Evolutionary conservation across 2,113 vertebrate genomes (phyloP).

Genomic region (Micromys minutus): DNA sequence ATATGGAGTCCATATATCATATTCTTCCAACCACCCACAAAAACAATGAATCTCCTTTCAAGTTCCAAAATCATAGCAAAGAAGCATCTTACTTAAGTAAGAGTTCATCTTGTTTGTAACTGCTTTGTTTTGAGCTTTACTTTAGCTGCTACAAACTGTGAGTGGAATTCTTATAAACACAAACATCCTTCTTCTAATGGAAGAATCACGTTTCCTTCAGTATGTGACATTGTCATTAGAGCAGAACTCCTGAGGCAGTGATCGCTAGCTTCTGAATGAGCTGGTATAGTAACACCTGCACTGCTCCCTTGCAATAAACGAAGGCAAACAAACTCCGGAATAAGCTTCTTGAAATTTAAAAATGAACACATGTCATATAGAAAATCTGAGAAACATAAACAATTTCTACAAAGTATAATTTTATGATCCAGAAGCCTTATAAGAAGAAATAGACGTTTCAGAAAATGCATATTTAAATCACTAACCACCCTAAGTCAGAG

Average conservation of each 20-base stretch:
- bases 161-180: slow-evolving; percentile 23
- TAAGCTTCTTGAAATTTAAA: slow-evolving; percentile 3
- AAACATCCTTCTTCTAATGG: neutral
- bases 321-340: neutral
- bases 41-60: neutral
- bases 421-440: neutral
- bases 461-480: neutral
- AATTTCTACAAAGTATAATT: neutral
- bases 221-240: slow-evolving; percentile 31
- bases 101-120: neutral
- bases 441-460: neutral
- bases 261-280: neutral
- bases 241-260: neutral
- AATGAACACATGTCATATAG: neutral
- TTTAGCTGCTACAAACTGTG: slow-evolving; percentile 33
- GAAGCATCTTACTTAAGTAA: neutral
- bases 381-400: neutral
- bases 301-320: neutral
- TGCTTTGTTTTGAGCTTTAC: slow-evolving; percentile 21
- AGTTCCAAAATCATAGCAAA: neutral
- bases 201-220: neutral
- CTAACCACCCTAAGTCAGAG: neutral
- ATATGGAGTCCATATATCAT: neutral
- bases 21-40: neutral
- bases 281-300: neutral